phyloP scores from a whole-genome alignment of 2,888 invertebrate genomes.

The Coenonympha glycerion region DNA sequence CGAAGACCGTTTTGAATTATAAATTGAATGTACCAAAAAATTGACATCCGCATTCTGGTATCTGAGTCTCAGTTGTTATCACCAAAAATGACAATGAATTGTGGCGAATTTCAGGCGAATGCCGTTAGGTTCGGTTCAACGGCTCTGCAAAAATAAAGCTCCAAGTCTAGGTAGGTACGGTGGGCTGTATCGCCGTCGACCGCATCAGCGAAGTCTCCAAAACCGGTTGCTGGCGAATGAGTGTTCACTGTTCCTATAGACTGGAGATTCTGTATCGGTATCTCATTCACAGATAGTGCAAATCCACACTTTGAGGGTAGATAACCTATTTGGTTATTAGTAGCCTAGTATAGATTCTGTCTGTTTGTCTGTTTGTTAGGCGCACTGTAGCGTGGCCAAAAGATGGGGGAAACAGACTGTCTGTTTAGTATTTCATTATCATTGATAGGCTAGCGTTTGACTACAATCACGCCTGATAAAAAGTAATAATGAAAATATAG shows the following conservation, averaged over 20 bases:
- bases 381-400: too few relatives aligned
- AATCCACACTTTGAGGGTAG: neutral
- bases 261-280: neutral
- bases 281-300: slow-evolving; percentile 18
- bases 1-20: neutral
- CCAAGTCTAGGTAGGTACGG: slow-evolving; percentile 14
- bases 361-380: too few relatives aligned
- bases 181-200: too few relatives aligned
- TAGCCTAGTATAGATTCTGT: too few relatives aligned
- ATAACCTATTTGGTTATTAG: too few relatives aligned
- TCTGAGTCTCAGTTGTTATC: neutral
- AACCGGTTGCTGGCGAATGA: slow-evolving; percentile 18
- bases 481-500: too few relatives aligned
- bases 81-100: neutral
- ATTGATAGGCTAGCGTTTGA: too few relatives aligned
- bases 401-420: too few relatives aligned
- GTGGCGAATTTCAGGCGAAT: slow-evolving; percentile 4
- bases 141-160: slow-evolving; percentile 27
- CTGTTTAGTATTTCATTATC: too few relatives aligned
- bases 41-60: neutral
- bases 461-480: too few relatives aligned
- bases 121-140: slow-evolving; percentile 32
- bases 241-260: slow-evolving; percentile 8
- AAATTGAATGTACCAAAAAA: neutral
- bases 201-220: too few relatives aligned